phyloP scores from a whole-genome alignment of 92 coral and sea anemone species.

The Porites lobata region DNA sequence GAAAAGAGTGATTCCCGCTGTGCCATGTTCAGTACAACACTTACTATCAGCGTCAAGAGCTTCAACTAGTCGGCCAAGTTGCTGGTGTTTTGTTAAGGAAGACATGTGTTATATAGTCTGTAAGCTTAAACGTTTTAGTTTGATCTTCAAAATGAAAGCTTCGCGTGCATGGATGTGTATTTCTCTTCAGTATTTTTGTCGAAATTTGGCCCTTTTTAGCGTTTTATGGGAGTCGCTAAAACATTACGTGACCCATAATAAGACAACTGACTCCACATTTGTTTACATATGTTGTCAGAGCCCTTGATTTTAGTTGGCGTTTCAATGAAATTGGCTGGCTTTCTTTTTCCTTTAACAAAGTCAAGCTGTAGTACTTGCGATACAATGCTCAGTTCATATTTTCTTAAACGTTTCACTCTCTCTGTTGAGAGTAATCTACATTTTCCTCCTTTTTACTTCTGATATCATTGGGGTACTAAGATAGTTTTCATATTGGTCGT shows the following conservation, averaged over 20 bases:
- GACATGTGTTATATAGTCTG: too few relatives aligned
- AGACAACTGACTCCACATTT: neutral
- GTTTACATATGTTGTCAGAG: slow-evolving; percentile 17
- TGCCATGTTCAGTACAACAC: too few relatives aligned
- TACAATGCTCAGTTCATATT: neutral
- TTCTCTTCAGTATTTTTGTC: neutral
- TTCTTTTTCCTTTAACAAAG: too few relatives aligned
- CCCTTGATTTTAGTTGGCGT: slow-evolving; percentile 6
- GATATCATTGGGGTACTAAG: neutral
- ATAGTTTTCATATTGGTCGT: neutral
- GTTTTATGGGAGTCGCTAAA: neutral
- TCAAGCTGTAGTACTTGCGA: too few relatives aligned
- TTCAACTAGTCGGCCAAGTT: neutral
- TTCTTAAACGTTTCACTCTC: neutral
- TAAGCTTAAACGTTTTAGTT: neutral
- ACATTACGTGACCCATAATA: neutral
- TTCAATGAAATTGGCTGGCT: neutral
- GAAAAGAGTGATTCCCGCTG: neutral
- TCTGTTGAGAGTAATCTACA: neutral
- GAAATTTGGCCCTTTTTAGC: neutral
- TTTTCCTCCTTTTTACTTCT: neutral
- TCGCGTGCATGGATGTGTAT: too few relatives aligned
- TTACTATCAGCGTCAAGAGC: neutral
- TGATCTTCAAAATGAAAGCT: neutral
- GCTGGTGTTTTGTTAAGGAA: neutral